Conservation (phyloP, 1,140 invertebrate species). For the Himalopsyche phryganea region DNA sequence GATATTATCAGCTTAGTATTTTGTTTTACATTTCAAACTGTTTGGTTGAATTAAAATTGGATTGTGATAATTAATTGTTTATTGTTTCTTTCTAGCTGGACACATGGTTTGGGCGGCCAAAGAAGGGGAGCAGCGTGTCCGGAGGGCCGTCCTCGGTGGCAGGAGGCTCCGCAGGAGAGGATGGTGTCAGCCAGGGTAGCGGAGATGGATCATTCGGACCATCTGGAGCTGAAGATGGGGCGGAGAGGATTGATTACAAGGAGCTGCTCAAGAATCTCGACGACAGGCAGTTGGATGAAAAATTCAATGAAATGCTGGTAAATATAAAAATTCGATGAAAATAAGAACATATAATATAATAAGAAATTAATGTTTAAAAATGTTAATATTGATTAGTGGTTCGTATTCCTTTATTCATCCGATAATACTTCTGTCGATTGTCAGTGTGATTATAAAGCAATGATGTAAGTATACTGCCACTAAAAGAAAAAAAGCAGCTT, state of each 20-base stretch:
- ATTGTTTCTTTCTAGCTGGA: constrained; percentile 64
- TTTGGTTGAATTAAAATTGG: too few relatives aligned
- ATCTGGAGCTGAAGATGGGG: constrained; percentile 43
- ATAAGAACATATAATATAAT: too few relatives aligned
- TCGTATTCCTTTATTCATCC: background rate
- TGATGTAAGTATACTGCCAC: background rate
- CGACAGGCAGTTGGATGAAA: constrained; percentile 68
- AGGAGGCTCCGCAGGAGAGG: constrained; percentile 43
- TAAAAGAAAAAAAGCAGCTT: background rate
- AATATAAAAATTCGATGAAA: too few relatives aligned
- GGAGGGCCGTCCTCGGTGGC: constrained; percentile 30
- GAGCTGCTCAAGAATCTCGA: constrained; percentile 51
- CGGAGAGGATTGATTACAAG: constrained; percentile 57
- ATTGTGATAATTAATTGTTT: too few relatives aligned
- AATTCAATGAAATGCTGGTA: constrained; percentile 79
- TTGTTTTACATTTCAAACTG: too few relatives aligned
- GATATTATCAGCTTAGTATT: too few relatives aligned
- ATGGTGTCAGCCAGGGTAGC: constrained; percentile 38
- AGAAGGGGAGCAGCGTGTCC: constrained; percentile 46
- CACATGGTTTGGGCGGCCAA: constrained; percentile 65
- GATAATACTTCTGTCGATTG: background rate
- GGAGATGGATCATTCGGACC: constrained; percentile 39
- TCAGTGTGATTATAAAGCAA: background rate
- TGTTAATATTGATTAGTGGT: background rate
- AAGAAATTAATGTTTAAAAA: too few relatives aligned